Evolutionary conservation across 2,797 vertebrate genomes (phyloP).

Genomic region (Merluccius polli): DNA sequence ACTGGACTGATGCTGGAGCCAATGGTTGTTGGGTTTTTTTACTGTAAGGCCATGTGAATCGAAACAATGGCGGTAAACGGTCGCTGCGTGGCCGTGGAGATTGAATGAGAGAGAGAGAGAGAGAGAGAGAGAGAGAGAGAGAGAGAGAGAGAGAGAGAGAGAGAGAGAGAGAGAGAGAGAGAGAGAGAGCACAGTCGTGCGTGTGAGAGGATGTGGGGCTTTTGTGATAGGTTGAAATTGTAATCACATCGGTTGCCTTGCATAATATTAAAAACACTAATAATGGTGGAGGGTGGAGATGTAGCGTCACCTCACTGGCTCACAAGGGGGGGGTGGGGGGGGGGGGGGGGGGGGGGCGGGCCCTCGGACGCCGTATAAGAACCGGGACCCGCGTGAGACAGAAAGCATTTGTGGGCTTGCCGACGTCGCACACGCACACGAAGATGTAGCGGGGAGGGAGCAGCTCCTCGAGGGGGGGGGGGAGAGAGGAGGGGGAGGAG

Average conservation of each 20-base stretch:
- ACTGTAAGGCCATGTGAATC: background rate
- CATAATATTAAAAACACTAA: constrained; percentile 12
- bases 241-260: background rate
- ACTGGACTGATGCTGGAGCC: background rate
- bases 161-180: constrained; percentile 1
- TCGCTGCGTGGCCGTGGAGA: background rate
- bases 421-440: background rate
- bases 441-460: background rate
- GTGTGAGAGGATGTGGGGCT: background rate
- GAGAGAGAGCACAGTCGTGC: background rate
- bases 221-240: constrained; percentile 6
- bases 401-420: background rate
- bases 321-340: background rate
- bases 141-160: constrained; percentile 3
- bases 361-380: constrained; percentile 4
- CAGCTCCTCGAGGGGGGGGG: background rate
- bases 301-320: background rate
- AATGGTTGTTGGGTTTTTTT: background rate
- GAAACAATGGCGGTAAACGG: constrained; percentile 3
- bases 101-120: background rate
- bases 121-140: background rate
- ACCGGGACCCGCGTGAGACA: background rate
- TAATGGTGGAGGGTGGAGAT: background rate
- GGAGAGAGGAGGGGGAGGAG: background rate
- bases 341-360: background rate